phyloP scores from a whole-genome alignment of 2,888 invertebrate genomes.

The Eupithecia dodoneata region DNA sequence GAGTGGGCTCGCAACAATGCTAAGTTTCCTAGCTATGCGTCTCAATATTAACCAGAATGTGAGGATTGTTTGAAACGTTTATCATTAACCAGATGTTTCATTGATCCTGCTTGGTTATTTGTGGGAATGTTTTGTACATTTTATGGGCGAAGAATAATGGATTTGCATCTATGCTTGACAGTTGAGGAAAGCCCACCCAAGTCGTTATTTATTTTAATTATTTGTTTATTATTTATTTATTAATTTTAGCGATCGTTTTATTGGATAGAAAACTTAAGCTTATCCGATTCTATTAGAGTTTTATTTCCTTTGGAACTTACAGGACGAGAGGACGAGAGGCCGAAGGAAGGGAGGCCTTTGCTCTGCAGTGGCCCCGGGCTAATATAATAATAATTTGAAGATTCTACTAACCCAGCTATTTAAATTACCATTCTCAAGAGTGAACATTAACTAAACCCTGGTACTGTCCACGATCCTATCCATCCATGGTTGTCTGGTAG shows the following conservation, averaged over 20 bases:
- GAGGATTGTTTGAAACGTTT: constrained; percentile 51
- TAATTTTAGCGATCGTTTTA: too few species aligned
- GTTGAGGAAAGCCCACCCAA: neutral
- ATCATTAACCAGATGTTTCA: constrained; percentile 31
- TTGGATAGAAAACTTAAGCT: too few species aligned
- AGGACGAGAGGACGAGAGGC: too few species aligned
- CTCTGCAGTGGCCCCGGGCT: too few species aligned
- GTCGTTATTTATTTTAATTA: neutral
- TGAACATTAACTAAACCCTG: neutral
- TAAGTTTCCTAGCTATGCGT: constrained; percentile 61
- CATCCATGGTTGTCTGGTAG: too few species aligned
- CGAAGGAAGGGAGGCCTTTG: too few species aligned
- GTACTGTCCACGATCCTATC: too few species aligned
- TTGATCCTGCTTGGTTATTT: constrained; percentile 30
- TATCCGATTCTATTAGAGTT: too few species aligned
- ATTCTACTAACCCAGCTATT: neutral
- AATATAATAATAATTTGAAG: too few species aligned
- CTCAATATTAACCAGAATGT: constrained; percentile 55
- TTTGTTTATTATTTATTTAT: too few species aligned
- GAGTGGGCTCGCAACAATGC: constrained; percentile 60
- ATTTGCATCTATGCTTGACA: constrained; percentile 6
- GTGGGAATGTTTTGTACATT: constrained; percentile 34
- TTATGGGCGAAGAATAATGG: constrained; percentile 28
- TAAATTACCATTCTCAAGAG: neutral
- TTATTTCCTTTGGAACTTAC: too few species aligned